Conservation (phyloP, 2,888 invertebrate genomes). For the Eupithecia insigniata region DNA sequence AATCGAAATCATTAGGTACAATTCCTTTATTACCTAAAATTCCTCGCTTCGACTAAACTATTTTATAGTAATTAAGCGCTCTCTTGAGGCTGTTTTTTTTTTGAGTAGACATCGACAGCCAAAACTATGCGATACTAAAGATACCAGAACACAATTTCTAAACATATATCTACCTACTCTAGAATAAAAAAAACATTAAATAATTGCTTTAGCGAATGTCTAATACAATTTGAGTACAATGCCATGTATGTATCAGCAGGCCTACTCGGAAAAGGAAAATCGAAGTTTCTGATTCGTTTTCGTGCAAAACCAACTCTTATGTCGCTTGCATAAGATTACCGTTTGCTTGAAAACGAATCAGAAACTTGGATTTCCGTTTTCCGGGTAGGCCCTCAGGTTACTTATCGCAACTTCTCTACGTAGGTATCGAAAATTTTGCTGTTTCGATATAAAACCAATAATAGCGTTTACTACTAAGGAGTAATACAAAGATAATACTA, state of each 20-base stretch:
- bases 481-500: too few relatives aligned
- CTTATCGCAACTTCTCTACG: background rate
- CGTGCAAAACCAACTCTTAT: too few relatives aligned
- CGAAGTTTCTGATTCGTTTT: too few relatives aligned
- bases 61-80: too few relatives aligned
- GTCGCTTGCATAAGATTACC: too few relatives aligned
- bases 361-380: too few relatives aligned
- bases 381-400: too few relatives aligned
- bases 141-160: slow-evolving; percentile 37
- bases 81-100: background rate
- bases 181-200: slow-evolving; percentile 39
- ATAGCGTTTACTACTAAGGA: background rate
- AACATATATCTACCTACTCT: slow-evolving; percentile 33
- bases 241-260: slow-evolving; percentile 9
- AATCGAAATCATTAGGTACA: background rate
- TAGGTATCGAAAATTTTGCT: background rate
- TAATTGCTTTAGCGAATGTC: slow-evolving; percentile 59
- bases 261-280: too few relatives aligned
- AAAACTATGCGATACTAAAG: background rate
- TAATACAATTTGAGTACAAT: slow-evolving; percentile 29
- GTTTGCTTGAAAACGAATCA: too few relatives aligned
- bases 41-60: background rate
- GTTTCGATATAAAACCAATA: background rate
- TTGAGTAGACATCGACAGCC: background rate
- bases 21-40: too few relatives aligned